phyloP scores from a whole-genome alignment of 2,797 vertebrate species.

The Crocodylus rhombifer region DNA sequence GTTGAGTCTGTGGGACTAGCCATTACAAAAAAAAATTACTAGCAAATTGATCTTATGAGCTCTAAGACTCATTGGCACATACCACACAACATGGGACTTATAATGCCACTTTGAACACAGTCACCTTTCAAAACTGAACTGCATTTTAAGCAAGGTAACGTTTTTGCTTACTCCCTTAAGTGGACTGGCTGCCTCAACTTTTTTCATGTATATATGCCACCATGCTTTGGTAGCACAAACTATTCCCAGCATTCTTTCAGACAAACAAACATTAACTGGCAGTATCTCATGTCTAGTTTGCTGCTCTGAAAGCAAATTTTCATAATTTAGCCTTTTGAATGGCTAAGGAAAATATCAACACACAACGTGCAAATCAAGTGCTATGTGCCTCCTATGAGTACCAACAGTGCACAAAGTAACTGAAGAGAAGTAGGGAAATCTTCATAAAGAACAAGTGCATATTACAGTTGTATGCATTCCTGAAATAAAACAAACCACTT shows the following conservation, averaged over 20 bases:
- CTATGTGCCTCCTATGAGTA: background rate
- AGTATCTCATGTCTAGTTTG: background rate
- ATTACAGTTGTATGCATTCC: background rate
- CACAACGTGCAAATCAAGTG: background rate
- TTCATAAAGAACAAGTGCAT: background rate
- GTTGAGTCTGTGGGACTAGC: background rate
- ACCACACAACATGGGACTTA: background rate
- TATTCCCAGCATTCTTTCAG: background rate
- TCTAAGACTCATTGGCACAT: background rate
- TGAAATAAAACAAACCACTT: background rate
- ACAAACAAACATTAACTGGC: background rate
- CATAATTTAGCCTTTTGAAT: background rate
- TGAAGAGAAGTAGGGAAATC: fast-evolving
- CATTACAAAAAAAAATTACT: background rate
- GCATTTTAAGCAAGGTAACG: background rate
- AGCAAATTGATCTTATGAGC: background rate
- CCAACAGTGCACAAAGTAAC: background rate
- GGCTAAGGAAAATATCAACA: background rate
- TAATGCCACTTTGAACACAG: background rate
- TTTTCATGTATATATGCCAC: background rate
- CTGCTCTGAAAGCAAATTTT: background rate
- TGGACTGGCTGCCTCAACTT: background rate
- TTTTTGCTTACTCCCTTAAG: background rate
- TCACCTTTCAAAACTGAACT: background rate
- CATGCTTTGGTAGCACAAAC: background rate